Evolutionary conservation across 2,797 vertebrate genomes (phyloP).

Genomic region (Naso thynnoides): DNA sequence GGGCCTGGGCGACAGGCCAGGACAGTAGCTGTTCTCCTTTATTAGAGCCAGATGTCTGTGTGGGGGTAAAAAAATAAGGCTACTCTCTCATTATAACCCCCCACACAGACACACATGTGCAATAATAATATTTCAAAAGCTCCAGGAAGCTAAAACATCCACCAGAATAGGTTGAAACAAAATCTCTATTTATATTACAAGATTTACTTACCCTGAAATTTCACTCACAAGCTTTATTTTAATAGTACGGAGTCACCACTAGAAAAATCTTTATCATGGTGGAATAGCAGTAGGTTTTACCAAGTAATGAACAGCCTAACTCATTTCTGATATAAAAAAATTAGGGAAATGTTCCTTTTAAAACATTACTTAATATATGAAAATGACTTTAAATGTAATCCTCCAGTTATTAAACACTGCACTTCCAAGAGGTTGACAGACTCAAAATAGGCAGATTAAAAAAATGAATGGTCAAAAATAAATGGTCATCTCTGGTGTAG

Average conservation of each 20-base stretch:
- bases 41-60: conserved; percentile 69
- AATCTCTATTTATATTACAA: background rate
- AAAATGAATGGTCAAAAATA: background rate
- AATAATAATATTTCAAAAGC: conserved; percentile 18
- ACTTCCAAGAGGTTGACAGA: background rate
- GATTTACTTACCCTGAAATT: conserved; percentile 8
- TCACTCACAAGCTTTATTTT: conserved; percentile 5
- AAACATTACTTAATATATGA: background rate
- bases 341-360: background rate
- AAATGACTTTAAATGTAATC: background rate
- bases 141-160: conserved; percentile 4
- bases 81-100: conserved; percentile 31
- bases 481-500: background rate
- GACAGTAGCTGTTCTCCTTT: conserved; percentile 41
- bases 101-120: conserved; percentile 6
- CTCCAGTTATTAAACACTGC: background rate
- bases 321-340: background rate
- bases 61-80: background rate
- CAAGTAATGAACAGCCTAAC: background rate
- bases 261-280: background rate
- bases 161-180: background rate
- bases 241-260: background rate
- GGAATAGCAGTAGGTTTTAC: background rate
- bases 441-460: background rate
- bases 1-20: conserved; percentile 17